Conservation (phyloP, 2,797 vertebrate species). For the Phoeniculus purpureus region DNA sequence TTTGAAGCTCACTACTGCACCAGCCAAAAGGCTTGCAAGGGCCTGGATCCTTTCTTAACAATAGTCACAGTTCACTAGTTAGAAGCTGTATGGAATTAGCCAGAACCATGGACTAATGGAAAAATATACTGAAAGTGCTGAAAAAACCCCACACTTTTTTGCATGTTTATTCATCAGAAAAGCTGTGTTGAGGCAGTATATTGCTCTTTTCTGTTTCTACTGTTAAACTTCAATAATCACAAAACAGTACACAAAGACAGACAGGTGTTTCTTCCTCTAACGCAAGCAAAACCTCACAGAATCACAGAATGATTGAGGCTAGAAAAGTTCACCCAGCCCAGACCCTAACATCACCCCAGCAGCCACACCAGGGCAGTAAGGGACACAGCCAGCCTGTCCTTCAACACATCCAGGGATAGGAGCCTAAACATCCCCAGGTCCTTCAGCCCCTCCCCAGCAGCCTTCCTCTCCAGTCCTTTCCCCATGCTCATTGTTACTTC, state of each 20-base stretch:
- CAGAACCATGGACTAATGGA: constrained; percentile 24
- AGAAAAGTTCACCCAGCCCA: too few species aligned
- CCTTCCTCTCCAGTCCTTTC: background rate
- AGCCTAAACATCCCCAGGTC: too few species aligned
- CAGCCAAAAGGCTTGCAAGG: constrained; percentile 51
- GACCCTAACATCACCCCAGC: too few species aligned
- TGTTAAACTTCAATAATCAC: background rate
- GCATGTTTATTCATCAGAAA: background rate
- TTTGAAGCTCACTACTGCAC: constrained; percentile 25
- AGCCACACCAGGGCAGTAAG: too few species aligned
- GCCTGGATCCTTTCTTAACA: constrained; percentile 54
- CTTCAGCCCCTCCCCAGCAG: background rate
- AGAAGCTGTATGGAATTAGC: constrained; percentile 55
- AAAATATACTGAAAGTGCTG: constrained; percentile 26
- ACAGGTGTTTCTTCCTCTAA: background rate
- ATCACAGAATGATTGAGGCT: too few species aligned
- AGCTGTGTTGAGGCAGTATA: background rate
- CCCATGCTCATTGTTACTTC: too few species aligned
- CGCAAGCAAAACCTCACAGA: background rate
- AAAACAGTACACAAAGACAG: background rate
- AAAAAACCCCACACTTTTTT: background rate
- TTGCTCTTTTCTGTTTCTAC: background rate
- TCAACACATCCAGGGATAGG: too few species aligned
- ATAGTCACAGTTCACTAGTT: constrained; percentile 40
- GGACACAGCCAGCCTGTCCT: too few species aligned